Conservation (phyloP, 2,797 vertebrate species). For the Aulostomus chinensis region DNA sequence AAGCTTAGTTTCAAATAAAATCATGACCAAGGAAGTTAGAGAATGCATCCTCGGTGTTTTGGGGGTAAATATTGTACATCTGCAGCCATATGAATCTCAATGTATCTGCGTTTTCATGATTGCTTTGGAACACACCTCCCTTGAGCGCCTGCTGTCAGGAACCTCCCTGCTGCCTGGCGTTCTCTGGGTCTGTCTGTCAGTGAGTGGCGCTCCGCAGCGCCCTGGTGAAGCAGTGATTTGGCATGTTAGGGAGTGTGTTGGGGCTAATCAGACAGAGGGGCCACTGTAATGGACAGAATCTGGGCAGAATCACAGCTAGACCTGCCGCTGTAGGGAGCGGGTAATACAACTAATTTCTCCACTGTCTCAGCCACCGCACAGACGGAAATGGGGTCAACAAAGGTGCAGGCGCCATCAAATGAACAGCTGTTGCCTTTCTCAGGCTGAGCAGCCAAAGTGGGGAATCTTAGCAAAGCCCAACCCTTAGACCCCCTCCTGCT, state of each 20-base stretch:
- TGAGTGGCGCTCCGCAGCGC: conserved; percentile 78
- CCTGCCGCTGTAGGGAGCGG: conserved; percentile 84
- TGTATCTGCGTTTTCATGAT: no score
- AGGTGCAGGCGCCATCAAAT: conserved; percentile 90
- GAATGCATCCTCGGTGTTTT: no score
- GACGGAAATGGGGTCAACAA: conserved; percentile 93
- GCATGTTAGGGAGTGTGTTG: conserved; percentile 99
- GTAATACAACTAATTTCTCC: conserved; percentile 98
- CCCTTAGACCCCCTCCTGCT: conserved; percentile 22
- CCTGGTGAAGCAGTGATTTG: conserved; percentile 96
- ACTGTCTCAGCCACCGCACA: conserved; percentile 87
- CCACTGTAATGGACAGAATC: conserved; percentile 98
- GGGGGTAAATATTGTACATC: no score
- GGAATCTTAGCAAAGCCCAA: conserved; percentile 54
- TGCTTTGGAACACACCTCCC: conserved; percentile 30
- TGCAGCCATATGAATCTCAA: no score
- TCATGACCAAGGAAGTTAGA: no score
- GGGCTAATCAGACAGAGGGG: conserved; percentile 96
- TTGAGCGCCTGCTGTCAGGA: conserved; percentile 34
- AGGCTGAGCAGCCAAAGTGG: conserved; percentile 80
- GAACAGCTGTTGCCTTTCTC: conserved; percentile 91
- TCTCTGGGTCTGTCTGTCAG: conserved; percentile 58
- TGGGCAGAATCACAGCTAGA: conserved; percentile 98
- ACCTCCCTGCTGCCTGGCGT: conserved; percentile 22
- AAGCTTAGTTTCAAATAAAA: no score